Base-by-base conservation (phyloP, 2,113 vertebrate species). In the Willisornis vidua region DNA sequence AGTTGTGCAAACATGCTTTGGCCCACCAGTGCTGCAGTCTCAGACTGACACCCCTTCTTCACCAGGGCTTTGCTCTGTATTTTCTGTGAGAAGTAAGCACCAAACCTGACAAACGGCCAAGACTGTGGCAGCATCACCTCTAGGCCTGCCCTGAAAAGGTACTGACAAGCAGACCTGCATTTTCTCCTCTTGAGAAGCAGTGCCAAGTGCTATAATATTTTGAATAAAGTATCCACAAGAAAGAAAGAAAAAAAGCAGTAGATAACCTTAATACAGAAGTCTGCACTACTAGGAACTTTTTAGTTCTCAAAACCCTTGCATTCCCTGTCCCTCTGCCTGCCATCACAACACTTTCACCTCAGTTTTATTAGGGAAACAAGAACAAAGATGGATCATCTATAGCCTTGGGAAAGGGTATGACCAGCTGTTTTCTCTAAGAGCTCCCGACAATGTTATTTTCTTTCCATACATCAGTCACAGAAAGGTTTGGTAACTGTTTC, bases 401-500 rank as follows among this genome's bases (percentile, higher is more conserved):
- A 61, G 49, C 35, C 58, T 43, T 48, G 39, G 59, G 33, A 83
- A 92, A 86, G 12, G 37, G 46, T 73, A 85, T 4, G 6, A 88
- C 10, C 43, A 80, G 14, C 7, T 80, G 54, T 46, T 90, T 80
- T 35, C 41, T n/a, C 35, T 25, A 39, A 31, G 22, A 57, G 37
- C 11, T 52, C 20, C 29, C 1, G 3, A 52, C 17, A 61, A 65
- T 3, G 37, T 37, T 81, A 41, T 57, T 89, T 58, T 71, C 49
- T 73, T 86, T 73, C 89, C 55, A 71, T 15, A 31, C 0, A 2
- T 16, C 43, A 68, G 4, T 71, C 72, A 74, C 20, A 72, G 59
- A 77, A 90, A 77, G 61, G 48, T 84, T 89, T 92, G 65, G 68
- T 71, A 90, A 89, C 63, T 58, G 46, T 74, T 95, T 80, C 43